phyloP scores from a whole-genome alignment of 2,888 invertebrate species.

The Pharmacophagus antenor region DNA sequence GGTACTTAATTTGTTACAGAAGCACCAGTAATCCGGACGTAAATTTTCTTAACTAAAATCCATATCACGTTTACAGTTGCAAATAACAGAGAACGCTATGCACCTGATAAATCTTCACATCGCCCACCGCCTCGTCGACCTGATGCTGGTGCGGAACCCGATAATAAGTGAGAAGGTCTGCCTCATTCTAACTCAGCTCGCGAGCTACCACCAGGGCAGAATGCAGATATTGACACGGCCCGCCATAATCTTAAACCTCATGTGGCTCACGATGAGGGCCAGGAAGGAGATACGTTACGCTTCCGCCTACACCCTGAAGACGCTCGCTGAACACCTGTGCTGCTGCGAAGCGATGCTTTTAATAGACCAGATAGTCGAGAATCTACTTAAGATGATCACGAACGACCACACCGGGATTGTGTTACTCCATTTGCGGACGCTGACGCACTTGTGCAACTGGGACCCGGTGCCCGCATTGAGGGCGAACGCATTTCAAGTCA shows the following conservation, averaged over 20 bases:
- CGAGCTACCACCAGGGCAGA: constrained; percentile 56
- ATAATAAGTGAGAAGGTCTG: constrained; percentile 65
- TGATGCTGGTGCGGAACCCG: constrained; percentile 56
- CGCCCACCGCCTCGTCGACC: constrained; percentile 60
- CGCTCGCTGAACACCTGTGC: constrained; percentile 54
- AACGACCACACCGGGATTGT: constrained; percentile 64
- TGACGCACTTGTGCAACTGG: constrained; percentile 58
- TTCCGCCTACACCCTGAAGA: constrained; percentile 57
- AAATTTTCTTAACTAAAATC: background rate
- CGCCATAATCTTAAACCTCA: constrained; percentile 52
- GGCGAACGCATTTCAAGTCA: constrained; percentile 62
- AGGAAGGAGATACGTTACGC: constrained; percentile 65
- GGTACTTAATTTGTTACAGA: too few relatives aligned
- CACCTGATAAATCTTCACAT: constrained; percentile 59
- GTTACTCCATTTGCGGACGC: constrained; percentile 56
- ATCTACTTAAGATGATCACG: constrained; percentile 62
- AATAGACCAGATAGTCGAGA: constrained; percentile 52
- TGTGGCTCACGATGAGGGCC: constrained; percentile 57
- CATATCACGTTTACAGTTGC: constrained; percentile 48
- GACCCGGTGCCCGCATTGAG: constrained; percentile 55
- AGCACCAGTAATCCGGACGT: too few relatives aligned
- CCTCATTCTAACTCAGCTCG: constrained; percentile 54
- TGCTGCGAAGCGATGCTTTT: constrained; percentile 49
- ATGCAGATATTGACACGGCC: constrained; percentile 53
- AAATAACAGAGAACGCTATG: constrained; percentile 63